Evolutionary conservation across 2,113 vertebrate genomes (phyloP).

Genomic region (Oryzias woworae): DNA sequence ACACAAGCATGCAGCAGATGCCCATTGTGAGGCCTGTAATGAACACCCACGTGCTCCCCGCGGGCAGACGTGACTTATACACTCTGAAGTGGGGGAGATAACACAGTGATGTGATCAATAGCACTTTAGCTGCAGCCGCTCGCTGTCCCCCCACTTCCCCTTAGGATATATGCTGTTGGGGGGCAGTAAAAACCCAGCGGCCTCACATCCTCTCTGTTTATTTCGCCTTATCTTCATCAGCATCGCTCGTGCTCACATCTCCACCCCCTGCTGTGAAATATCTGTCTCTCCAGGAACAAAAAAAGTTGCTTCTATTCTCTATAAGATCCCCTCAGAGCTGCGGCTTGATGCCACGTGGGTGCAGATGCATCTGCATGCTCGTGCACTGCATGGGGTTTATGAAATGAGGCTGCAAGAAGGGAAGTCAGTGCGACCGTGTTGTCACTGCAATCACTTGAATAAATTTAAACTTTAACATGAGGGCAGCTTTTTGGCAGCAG

Average conservation of each 20-base stretch:
- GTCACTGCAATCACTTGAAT: slow-evolving; percentile 10
- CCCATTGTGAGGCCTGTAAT: slow-evolving; percentile 1
- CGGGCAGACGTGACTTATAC: slow-evolving; percentile 51
- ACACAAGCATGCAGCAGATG: background rate
- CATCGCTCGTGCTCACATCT: slow-evolving; percentile 17
- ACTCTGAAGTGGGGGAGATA: slow-evolving; percentile 46
- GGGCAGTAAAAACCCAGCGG: slow-evolving; percentile 53
- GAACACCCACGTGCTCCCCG: slow-evolving; percentile 21
- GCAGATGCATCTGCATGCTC: slow-evolving; percentile 10
- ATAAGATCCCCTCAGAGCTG: slow-evolving; percentile 22
- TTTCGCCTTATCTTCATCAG: slow-evolving; percentile 46
- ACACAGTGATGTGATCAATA: slow-evolving; percentile 66
- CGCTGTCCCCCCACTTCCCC: slow-evolving; percentile 23
- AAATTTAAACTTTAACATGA: slow-evolving; percentile 12
- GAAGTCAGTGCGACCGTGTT: slow-evolving; percentile 11
- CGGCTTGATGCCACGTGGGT: slow-evolving; percentile 16
- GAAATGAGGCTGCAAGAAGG: too few relatives aligned
- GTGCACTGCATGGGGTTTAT: too few relatives aligned
- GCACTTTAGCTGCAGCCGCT: slow-evolving; percentile 53
- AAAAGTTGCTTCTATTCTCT: slow-evolving; percentile 15
- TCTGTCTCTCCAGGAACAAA: slow-evolving; percentile 17
- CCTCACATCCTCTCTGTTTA: slow-evolving; percentile 34
- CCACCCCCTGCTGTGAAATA: slow-evolving; percentile 28
- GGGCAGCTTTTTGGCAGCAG: slow-evolving; percentile 1
- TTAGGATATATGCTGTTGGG: slow-evolving; percentile 49